These are phyloP conservation scores for Tridacna gigas DNA, from an alignment of 2,888 invertebrate genomes.

Conservation along the genomic window DNA sequence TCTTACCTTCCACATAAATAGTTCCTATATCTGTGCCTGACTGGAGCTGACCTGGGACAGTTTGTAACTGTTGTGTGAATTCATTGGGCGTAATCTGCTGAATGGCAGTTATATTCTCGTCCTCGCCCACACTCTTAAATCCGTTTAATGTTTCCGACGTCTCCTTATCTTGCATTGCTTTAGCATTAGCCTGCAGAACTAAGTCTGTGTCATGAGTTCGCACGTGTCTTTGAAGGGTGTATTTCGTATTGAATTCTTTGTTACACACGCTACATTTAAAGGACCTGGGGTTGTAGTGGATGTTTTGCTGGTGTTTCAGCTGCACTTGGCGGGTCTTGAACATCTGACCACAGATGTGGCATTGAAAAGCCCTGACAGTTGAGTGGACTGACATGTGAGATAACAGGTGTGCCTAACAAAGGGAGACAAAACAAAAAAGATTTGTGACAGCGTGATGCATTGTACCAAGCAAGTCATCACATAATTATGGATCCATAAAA, in stretches of 20 bases:
- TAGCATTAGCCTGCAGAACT: neutral
- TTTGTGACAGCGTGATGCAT: no score
- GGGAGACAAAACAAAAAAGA: neutral
- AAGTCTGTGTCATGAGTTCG: slow-evolving; percentile 76
- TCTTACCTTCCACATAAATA: slow-evolving; percentile 57
- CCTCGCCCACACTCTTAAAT: slow-evolving; percentile 55
- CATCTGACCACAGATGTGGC: slow-evolving; percentile 87
- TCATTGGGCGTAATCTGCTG: slow-evolving; percentile 58
- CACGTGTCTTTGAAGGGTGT: slow-evolving; percentile 83
- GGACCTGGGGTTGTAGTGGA: slow-evolving; percentile 84
- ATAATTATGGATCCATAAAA: no score
- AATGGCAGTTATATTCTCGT: slow-evolving; percentile 62
- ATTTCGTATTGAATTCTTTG: slow-evolving; percentile 85
- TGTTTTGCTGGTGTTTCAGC: slow-evolving; percentile 84
- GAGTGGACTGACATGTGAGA: slow-evolving; percentile 85
- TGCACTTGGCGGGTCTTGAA: slow-evolving; percentile 85
- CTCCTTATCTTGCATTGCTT: neutral
- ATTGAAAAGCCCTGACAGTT: slow-evolving; percentile 85
- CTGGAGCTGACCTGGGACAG: slow-evolving; percentile 33
- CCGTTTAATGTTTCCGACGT: slow-evolving; percentile 12
- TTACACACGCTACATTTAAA: slow-evolving; percentile 82
- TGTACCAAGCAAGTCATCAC: no score
- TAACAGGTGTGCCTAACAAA: slow-evolving; percentile 81
- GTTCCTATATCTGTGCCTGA: slow-evolving; percentile 39
- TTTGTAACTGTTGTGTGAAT: slow-evolving; percentile 40